Evolutionary conservation across 2,113 vertebrate species (phyloP).

Genomic region (Probosciger aterrimus): DNA sequence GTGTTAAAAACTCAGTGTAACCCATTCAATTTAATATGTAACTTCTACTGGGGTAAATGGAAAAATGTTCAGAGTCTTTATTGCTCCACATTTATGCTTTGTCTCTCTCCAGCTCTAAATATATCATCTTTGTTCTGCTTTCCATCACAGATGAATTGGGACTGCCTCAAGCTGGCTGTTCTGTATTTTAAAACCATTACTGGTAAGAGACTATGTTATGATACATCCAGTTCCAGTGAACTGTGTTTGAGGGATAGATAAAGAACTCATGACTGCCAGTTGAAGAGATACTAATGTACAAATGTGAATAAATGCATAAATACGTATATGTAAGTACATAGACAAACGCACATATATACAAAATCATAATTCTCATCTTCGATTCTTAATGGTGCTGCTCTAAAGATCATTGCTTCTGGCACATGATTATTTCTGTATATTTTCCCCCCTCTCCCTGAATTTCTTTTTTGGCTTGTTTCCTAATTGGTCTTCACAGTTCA

Average conservation of each 20-base stretch:
- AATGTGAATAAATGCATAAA: not conserved
- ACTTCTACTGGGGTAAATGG: not conserved
- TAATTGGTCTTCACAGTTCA: not conserved
- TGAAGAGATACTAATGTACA: not conserved
- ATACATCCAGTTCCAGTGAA: not conserved
- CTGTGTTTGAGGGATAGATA: not conserved
- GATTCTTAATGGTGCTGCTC: not conserved
- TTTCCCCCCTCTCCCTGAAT: rapidly evolving
- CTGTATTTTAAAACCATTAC: not conserved
- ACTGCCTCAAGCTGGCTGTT: not conserved
- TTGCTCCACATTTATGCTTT: not conserved
- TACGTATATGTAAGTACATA: not conserved
- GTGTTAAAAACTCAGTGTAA: not conserved
- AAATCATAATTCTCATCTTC: not conserved
- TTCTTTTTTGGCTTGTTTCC: not conserved
- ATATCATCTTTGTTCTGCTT: not conserved
- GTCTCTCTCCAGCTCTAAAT: not conserved
- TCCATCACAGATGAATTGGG: not conserved
- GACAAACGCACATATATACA: not conserved
- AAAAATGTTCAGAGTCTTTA: not conserved
- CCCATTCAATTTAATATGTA: not conserved
- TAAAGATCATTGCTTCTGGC: not conserved
- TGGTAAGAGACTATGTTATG: not conserved
- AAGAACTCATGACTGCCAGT: not conserved
- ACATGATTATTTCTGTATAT: not conserved